phyloP scores from a whole-genome alignment of 1,140 invertebrate species.

The Zaprionus kolodkinae region DNA sequence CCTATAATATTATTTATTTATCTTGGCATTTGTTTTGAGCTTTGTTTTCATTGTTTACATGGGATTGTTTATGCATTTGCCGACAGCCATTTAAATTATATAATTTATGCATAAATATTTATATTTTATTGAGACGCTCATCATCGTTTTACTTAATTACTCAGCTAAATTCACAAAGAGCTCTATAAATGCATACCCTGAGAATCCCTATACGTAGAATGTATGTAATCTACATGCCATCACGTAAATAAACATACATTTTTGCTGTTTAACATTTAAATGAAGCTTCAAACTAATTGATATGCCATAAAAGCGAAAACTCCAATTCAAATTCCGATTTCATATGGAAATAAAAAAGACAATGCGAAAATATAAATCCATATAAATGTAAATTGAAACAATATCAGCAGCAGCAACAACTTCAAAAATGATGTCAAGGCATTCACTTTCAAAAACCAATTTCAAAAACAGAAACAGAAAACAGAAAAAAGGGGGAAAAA shows the following conservation, averaged over 20 bases:
- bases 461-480: slow-evolving; percentile 40
- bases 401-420: slow-evolving; percentile 6
- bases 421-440: slow-evolving; percentile 69
- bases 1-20: slow-evolving; percentile 16
- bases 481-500: slow-evolving; percentile 1
- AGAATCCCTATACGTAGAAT: background rate
- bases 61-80: slow-evolving; percentile 13
- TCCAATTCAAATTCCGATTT: slow-evolving; percentile 6
- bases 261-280: slow-evolving; percentile 36
- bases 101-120: slow-evolving; percentile 68
- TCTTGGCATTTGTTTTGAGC: slow-evolving; percentile 12
- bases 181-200: background rate
- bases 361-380: slow-evolving; percentile 34
- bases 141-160: background rate
- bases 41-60: slow-evolving; percentile 26
- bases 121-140: slow-evolving; percentile 16
- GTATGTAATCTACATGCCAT: background rate
- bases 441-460: slow-evolving; percentile 73
- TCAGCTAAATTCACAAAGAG: slow-evolving; percentile 7
- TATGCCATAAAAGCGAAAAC: slow-evolving; percentile 20
- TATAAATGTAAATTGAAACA: slow-evolving; percentile 44
- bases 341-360: slow-evolving; percentile 29
- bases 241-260: background rate
- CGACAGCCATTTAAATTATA: slow-evolving; percentile 58
- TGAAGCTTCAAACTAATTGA: slow-evolving; percentile 33